phyloP scores from a whole-genome alignment of 1,140 invertebrate genomes.

The Batillaria attramentaria region DNA sequence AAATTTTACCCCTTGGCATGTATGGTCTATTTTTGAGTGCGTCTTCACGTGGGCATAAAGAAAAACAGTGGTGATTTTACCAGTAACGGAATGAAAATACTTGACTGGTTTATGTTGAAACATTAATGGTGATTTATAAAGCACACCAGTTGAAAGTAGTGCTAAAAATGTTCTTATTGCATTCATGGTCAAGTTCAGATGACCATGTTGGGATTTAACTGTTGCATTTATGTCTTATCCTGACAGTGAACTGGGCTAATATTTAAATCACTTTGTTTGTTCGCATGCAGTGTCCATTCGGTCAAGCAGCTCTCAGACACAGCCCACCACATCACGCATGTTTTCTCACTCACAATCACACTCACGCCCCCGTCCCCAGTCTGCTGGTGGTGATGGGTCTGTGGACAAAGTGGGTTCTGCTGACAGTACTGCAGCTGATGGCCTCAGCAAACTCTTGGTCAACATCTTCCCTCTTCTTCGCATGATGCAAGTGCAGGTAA shows the following conservation, averaged over 20 bases:
- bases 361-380: slow-evolving; percentile 27
- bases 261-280: no score
- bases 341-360: slow-evolving; percentile 44
- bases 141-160: no score
- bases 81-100: no score
- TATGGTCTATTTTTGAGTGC: no score
- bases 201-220: no score
- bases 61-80: no score
- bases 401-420: slow-evolving; percentile 45
- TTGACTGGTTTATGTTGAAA: neutral
- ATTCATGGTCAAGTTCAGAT: no score
- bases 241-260: no score
- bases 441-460: slow-evolving; percentile 50
- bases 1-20: no score
- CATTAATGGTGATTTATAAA: neutral
- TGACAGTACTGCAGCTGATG: neutral
- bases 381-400: neutral
- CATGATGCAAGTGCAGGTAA: slow-evolving; percentile 64
- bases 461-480: slow-evolving; percentile 60
- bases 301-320: slow-evolving; percentile 57
- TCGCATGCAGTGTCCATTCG: slow-evolving; percentile 52
- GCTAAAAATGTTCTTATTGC: no score
- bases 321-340: slow-evolving; percentile 40
- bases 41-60: no score
- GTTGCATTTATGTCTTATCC: no score